Evolutionary conservation across 2,888 invertebrate species (phyloP).

Genomic region (Lasioglossum oenotherae): DNA sequence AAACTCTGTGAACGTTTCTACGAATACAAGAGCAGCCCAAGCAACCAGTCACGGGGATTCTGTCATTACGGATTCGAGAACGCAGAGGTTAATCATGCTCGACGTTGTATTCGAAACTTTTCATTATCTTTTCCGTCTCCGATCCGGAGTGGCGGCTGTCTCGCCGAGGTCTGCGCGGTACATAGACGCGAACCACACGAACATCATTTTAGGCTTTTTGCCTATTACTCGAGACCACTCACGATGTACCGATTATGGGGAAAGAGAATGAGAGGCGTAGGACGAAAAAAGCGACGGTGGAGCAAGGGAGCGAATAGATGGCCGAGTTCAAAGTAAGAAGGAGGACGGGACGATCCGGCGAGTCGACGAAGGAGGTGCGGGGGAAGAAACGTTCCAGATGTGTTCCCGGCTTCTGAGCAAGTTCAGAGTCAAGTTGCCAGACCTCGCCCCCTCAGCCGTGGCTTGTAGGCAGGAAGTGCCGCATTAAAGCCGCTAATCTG

Average conservation of each 20-base stretch:
- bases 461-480: constrained; percentile 72
- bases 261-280: constrained; percentile 47
- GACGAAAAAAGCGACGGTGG: constrained; percentile 52
- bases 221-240: constrained; percentile 51
- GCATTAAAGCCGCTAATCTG: constrained; percentile 82
- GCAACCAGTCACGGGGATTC: not conserved
- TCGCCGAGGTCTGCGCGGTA: not conserved
- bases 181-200: constrained; percentile 20
- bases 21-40: too few species aligned
- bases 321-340: constrained; percentile 13
- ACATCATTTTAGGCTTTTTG: constrained; percentile 51
- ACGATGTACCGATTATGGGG: constrained; percentile 59
- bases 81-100: too few species aligned
- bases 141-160: not conserved
- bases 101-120: not conserved
- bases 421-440: constrained; percentile 73
- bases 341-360: constrained; percentile 29
- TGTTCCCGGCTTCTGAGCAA: constrained; percentile 71
- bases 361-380: constrained; percentile 54
- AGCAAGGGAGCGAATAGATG: constrained; percentile 26
- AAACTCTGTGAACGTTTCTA: not conserved
- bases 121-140: not conserved
- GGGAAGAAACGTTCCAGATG: constrained; percentile 76
- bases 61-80: not conserved
- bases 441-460: constrained; percentile 48